Evolutionary conservation across 2,113 vertebrate species (phyloP).

Genomic region (Lycaon pictus): DNA sequence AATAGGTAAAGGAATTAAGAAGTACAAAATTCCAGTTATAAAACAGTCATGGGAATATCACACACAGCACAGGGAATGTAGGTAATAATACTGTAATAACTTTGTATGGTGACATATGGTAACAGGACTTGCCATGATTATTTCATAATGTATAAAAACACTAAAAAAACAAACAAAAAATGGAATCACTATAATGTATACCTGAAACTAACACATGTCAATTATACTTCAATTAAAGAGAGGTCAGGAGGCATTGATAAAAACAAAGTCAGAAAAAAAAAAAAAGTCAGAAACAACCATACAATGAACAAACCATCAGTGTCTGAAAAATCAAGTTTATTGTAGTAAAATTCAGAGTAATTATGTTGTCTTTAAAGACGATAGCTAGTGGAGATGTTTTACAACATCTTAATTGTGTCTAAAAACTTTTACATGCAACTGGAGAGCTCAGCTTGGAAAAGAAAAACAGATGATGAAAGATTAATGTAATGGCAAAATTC

Average conservation of each 20-base stretch:
- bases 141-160: neutral
- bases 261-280: neutral
- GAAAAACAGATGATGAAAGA: constrained; percentile 1
- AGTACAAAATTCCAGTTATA: neutral
- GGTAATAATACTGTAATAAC: neutral
- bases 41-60: neutral
- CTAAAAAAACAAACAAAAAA: neutral
- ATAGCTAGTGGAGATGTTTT: neutral
- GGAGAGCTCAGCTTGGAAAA: constrained; percentile 5
- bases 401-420: constrained; percentile 16
- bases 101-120: neutral
- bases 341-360: constrained; percentile 55
- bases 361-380: constrained; percentile 45
- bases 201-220: neutral
- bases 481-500: constrained; percentile 39
- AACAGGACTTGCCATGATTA: neutral
- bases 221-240: neutral
- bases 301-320: constrained; percentile 38
- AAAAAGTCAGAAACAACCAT: neutral
- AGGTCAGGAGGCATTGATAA: constrained; percentile 47
- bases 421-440: constrained; percentile 32
- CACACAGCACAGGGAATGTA: neutral
- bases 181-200: neutral
- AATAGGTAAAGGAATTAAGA: neutral
- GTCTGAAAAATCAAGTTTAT: constrained; percentile 53